These are phyloP conservation scores for Hirundichthys speculiger DNA, from an alignment of 2,113 vertebrate genomes.

Conservation along the genomic window DNA sequence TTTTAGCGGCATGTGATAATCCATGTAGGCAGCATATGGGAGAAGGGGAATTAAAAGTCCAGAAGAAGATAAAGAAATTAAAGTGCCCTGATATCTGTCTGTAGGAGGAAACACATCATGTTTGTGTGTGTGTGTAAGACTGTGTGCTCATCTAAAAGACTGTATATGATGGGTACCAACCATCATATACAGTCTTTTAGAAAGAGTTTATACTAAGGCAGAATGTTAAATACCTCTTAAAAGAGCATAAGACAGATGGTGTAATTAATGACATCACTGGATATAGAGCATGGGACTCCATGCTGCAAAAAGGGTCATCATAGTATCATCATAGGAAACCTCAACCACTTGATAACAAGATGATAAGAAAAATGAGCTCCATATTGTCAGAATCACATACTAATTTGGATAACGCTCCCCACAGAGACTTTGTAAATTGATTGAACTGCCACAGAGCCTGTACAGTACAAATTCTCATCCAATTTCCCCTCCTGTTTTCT, in stretches of 20 bases:
- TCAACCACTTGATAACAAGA: conserved; percentile 48
- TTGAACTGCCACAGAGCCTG: conserved; percentile 63
- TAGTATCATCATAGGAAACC: conserved; percentile 48
- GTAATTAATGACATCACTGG: conserved; percentile 60
- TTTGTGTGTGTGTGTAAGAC: conserved; percentile 14
- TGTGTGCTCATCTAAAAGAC: conserved; percentile 3
- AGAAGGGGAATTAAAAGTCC: conserved; percentile 73
- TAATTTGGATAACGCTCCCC: conserved; percentile 62
- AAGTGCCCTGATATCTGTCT: conserved; percentile 51
- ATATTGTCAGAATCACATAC: conserved; percentile 66
- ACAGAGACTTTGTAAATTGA: conserved; percentile 68
- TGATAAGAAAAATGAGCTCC: conserved; percentile 43
- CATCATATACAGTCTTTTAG: too few relatives aligned
- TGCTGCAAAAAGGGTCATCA: conserved; percentile 48
- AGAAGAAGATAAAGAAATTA: conserved; percentile 73
- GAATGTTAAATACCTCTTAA: conserved; percentile 16
- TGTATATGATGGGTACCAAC: conserved; percentile 4
- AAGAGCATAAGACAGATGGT: conserved; percentile 53
- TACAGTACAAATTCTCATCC: conserved; percentile 69
- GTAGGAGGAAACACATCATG: conserved; percentile 33
- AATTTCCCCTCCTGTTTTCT: conserved; percentile 72
- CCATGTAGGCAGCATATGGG: conserved; percentile 76
- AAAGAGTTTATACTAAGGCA: conserved; percentile 3
- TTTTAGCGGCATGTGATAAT: conserved; percentile 78
- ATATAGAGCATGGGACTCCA: conserved; percentile 32